phyloP scores from a whole-genome alignment of 2,113 vertebrate genomes.

The Zingel zingel region DNA sequence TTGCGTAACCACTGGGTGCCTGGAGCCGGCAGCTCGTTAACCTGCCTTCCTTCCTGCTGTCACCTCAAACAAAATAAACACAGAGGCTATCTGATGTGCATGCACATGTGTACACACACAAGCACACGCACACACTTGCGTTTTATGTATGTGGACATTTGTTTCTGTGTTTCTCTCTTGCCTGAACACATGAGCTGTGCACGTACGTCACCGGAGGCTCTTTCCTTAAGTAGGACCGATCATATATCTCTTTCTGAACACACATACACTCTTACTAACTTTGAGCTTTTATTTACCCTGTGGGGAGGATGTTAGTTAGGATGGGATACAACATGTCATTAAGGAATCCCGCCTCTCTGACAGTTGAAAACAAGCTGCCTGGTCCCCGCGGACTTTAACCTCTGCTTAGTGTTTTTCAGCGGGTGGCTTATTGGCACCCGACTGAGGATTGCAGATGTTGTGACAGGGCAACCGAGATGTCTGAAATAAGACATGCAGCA shows the following conservation, averaged over 20 bases:
- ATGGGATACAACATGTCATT: slow-evolving; percentile 82
- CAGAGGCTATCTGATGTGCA: slow-evolving; percentile 73
- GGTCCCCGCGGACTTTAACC: slow-evolving; percentile 55
- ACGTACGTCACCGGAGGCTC: slow-evolving; percentile 51
- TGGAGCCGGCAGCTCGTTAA: slow-evolving; percentile 83
- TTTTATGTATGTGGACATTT: slow-evolving; percentile 39
- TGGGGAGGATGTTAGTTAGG: slow-evolving; percentile 80
- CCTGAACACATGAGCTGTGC: slow-evolving; percentile 25
- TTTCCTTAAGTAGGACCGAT: slow-evolving; percentile 52
- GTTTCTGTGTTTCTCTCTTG: slow-evolving; percentile 34
- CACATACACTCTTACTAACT: slow-evolving; percentile 17
- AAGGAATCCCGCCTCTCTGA: slow-evolving; percentile 76
- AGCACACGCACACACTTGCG: slow-evolving; percentile 14
- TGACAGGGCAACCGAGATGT: slow-evolving; percentile 42
- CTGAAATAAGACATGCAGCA: slow-evolving; percentile 25
- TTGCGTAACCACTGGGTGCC: slow-evolving; percentile 80
- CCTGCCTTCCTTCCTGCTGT: slow-evolving; percentile 84
- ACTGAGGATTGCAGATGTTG: slow-evolving; percentile 49
- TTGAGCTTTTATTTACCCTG: slow-evolving; percentile 77
- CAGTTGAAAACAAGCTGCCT: slow-evolving; percentile 78
- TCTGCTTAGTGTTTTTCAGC: slow-evolving; percentile 49
- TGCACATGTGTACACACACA: slow-evolving; percentile 42
- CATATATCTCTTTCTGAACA: slow-evolving; percentile 61
- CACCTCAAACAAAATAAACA: slow-evolving; percentile 84
- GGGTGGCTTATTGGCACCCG: slow-evolving; percentile 46